phyloP scores from a whole-genome alignment of 2,797 vertebrate species.

The Rhadinocentrus ornatus region DNA sequence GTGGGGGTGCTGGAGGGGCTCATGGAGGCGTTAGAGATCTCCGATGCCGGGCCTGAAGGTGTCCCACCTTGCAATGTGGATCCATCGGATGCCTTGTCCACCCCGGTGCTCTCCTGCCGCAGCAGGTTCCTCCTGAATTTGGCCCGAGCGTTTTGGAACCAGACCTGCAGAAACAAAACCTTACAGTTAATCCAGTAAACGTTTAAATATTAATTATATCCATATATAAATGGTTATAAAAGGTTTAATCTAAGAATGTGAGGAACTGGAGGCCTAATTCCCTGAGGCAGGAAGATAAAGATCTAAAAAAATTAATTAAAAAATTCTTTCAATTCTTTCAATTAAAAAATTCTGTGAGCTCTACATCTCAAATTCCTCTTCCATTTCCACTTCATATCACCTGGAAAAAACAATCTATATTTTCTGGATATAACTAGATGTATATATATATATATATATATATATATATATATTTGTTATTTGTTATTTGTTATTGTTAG shows the following conservation, averaged over 20 bases:
- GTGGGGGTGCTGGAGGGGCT: slow-evolving; percentile 98
- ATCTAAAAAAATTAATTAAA: not conserved
- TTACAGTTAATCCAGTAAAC: not conserved
- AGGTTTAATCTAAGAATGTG: no score
- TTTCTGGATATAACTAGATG: not conserved
- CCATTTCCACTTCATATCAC: not conserved
- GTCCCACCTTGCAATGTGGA: slow-evolving; percentile 93
- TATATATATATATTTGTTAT: no score
- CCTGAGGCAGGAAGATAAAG: not conserved
- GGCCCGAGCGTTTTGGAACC: slow-evolving; percentile 99
- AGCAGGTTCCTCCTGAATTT: slow-evolving; percentile 99
- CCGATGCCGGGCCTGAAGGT: slow-evolving; percentile 94
- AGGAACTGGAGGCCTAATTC: not conserved
- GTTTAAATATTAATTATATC: no score
- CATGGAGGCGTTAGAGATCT: slow-evolving; percentile 97
- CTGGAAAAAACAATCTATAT: not conserved
- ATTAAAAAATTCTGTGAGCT: not conserved
- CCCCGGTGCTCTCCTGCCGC: slow-evolving; percentile 95
- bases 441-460: no score
- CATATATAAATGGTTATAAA: no score
- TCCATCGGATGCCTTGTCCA: slow-evolving; percentile 95
- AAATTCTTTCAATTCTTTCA: not conserved
- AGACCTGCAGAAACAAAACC: slow-evolving; percentile 83
- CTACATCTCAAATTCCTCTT: not conserved
- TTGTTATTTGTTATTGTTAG: no score